These are phyloP conservation scores for Dipodomys stephensi DNA, from an alignment of 2,113 vertebrate species.

Conservation along the genomic window DNA sequence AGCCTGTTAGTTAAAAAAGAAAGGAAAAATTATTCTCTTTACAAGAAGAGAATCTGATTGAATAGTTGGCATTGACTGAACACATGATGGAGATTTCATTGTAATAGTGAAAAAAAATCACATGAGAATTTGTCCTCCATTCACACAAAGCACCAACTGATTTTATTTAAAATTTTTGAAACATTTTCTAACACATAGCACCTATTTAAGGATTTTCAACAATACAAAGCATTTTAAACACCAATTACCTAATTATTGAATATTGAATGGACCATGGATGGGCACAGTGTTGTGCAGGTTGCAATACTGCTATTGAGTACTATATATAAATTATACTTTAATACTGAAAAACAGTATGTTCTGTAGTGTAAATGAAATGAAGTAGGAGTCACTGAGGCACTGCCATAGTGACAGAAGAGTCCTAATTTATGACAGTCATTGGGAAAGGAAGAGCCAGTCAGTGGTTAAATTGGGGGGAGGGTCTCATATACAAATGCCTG, in stretches of 20 bases:
- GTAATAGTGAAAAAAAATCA: neutral
- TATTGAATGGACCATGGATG: neutral
- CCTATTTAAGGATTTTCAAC: neutral
- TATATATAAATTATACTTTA: neutral
- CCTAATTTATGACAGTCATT: conserved; percentile 89
- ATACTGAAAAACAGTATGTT: neutral
- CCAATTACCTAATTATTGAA: neutral
- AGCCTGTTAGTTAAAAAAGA: neutral
- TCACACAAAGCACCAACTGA: neutral
- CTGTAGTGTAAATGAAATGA: conserved; percentile 67
- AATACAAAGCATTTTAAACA: neutral
- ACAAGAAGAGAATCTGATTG: neutral
- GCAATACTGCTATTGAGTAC: neutral
- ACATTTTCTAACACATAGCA: conserved; percentile 13
- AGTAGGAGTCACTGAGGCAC: conserved; percentile 93
- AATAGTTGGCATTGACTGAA: conserved; percentile 26
- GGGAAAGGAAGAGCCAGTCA: conserved; percentile 37
- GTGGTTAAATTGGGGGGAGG: conserved; percentile 80
- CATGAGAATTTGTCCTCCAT: neutral
- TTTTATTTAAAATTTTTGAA: conserved; percentile 19
- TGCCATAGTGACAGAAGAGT: conserved; percentile 88
- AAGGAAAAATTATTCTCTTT: neutral
- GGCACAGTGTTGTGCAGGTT: neutral
- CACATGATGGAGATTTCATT: neutral
- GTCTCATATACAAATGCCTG: conserved; percentile 90